A percentile compares a stretch with the other conserved stretches of the same genome.
phyloP scores from a whole-genome alignment of 2,888 invertebrate genomes.

The Dryocosmus kuriphilus region DNA sequence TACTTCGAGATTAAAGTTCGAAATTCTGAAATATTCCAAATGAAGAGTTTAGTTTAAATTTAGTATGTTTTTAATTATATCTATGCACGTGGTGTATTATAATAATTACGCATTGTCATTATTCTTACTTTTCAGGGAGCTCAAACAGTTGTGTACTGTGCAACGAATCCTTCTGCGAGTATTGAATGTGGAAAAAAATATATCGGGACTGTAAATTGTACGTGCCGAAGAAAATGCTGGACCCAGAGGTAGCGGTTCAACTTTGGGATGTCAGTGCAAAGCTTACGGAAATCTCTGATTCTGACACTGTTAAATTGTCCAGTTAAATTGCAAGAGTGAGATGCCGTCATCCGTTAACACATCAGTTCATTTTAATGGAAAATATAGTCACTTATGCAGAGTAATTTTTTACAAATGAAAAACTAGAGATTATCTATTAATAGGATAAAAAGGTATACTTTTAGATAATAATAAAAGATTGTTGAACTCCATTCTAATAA shows the following conservation, averaged over 20 bases:
- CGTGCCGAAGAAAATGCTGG: slow-evolving; percentile 81
- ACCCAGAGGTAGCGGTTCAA: slow-evolving; percentile 81
- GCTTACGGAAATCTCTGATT: slow-evolving; percentile 72
- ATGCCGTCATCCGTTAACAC: slow-evolving; percentile 5
- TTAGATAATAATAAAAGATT: not conserved
- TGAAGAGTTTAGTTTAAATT: too few species aligned
- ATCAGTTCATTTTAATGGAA: not conserved
- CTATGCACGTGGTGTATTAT: too few species aligned
- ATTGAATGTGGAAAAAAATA: slow-evolving; percentile 84
- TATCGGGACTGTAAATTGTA: slow-evolving; percentile 87
- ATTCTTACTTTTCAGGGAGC: slow-evolving; percentile 82
- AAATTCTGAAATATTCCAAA: too few species aligned
- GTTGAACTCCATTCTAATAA: not conserved
- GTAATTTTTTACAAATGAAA: slow-evolving; percentile 21
- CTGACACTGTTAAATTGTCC: slow-evolving; percentile 9
- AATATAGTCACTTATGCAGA: not conserved
- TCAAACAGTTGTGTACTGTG: slow-evolving; percentile 88
- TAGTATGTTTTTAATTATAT: too few species aligned
- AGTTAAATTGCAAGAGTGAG: not conserved
- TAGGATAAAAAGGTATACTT: not conserved
- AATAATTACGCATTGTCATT: not conserved
- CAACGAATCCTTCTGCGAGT: slow-evolving; percentile 81
- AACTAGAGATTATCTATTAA: slow-evolving; percentile 20
- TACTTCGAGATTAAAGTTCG: too few species aligned
- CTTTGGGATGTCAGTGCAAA: slow-evolving; percentile 86